Base-by-base conservation (phyloP, 2,888 invertebrate genomes). In the Acanthacorydalis orientalis region DNA sequence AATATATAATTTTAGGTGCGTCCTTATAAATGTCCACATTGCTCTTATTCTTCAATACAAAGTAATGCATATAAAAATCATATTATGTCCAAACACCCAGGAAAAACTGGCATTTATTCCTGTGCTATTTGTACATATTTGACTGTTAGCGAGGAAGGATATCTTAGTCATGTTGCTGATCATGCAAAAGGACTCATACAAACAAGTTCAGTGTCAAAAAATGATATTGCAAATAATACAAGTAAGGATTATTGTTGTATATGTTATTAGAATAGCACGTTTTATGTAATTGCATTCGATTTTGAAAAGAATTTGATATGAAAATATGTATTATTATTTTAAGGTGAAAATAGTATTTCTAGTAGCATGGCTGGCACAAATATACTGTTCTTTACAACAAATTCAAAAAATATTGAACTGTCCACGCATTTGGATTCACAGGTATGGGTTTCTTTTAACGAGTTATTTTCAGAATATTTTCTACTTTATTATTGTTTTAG, bases 1-100 rank as follows among this genome's bases (percentile, higher is more conserved):
- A 65, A 65, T 11, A 41, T 37, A 34, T 49, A 46, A 40, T 52
- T 52, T 7, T 43, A 61, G 60, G 53, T 61, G 56, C 67, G 60
- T 57, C 73, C 73, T 3, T 75, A 82, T 57, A 75, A 76, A 51
- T 84, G 84, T 59, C 73, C 74, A 4, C 71, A 77, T 55, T 83
- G 83, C 58, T 64, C 73, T 8, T 83, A 83, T 58, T 68, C 74
- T 1, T 75, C 79, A 37, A 83, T 84, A 53, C 80, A 82, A 62
- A 76, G 80, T 43, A 73, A 72, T 52, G 74, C 80, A 7, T 75
- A 78, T 51, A 84, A 83, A 61, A 67, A 67, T 53, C 78, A 78
- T 59, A 61, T 77, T 50, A 66, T 65, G 39, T 65, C 64, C 31
- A 72, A 73, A 53, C 77, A 77, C 63, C 72, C 73, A 0, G 68